Percentiles rank a stretch among this genome's conserved stretches.
Evolutionary conservation across 2,888 invertebrate genomes (phyloP).

Genomic region (Megaustenia siamemsis): DNA sequence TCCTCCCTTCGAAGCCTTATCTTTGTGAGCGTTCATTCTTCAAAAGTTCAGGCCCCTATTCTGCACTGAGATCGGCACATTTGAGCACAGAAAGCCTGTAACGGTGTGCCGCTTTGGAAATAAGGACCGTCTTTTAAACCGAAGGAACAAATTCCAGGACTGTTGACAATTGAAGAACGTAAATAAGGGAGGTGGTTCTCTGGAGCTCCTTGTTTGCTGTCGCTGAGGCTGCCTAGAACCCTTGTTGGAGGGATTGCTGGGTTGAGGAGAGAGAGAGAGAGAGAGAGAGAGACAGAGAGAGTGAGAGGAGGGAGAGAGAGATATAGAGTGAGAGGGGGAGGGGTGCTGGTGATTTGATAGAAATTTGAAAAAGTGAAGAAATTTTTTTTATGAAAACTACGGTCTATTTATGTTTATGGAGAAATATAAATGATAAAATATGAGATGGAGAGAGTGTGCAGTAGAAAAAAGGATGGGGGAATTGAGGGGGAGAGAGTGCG

Average conservation of each 20-base stretch:
- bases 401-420: not conserved
- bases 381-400: not conserved
- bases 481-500: too few species aligned
- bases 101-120: not conserved
- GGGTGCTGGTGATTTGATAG: not conserved
- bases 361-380: not conserved
- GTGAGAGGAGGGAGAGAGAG: too few species aligned
- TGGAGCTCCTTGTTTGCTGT: not conserved
- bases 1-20: not conserved
- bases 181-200: not conserved
- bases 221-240: not conserved
- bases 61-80: not conserved
- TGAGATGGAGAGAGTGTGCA: too few species aligned
- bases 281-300: too few species aligned
- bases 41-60: not conserved
- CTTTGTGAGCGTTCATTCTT: not conserved
- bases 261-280: not conserved
- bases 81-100: not conserved
- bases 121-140: not conserved
- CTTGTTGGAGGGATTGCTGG: not conserved
- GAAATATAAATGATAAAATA: too few species aligned
- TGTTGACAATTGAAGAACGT: constrained; percentile 2
- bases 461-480: too few species aligned
- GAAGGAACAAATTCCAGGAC: not conserved
- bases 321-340: too few species aligned